These are phyloP conservation scores for Bos javanicus DNA, from an alignment of 2,113 vertebrate species.

Conservation along the genomic window DNA sequence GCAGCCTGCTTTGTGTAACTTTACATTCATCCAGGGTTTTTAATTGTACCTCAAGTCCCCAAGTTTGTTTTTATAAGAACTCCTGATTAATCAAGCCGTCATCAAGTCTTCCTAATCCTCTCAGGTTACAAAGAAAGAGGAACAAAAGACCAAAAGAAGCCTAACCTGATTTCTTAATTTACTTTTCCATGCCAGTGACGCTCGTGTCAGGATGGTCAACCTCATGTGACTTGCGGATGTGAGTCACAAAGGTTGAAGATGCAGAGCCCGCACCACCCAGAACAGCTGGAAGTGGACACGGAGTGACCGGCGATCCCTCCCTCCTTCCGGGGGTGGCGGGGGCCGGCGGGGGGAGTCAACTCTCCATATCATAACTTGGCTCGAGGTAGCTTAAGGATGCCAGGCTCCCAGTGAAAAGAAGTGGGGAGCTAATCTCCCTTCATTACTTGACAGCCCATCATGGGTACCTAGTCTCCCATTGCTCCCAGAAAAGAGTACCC, in stretches of 20 bases:
- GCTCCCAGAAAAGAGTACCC: neutral
- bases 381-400: neutral
- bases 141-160: slow-evolving; percentile 58
- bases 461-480: neutral
- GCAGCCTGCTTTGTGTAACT: neutral
- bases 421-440: slow-evolving; percentile 30
- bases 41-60: slow-evolving; percentile 54
- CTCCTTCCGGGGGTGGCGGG: neutral
- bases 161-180: slow-evolving; percentile 75
- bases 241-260: slow-evolving; percentile 14
- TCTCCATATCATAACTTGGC: neutral
- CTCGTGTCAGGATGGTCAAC: slow-evolving; percentile 37
- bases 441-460: slow-evolving; percentile 45
- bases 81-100: slow-evolving; percentile 35
- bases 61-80: slow-evolving; percentile 48
- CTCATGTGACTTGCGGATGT: slow-evolving; percentile 37
- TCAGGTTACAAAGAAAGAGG: slow-evolving; percentile 45
- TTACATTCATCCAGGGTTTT: neutral
- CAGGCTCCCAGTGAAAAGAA: neutral
- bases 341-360: accelerated
- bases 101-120: slow-evolving; percentile 43
- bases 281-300: neutral
- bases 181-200: slow-evolving; percentile 68
- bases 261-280: neutral
- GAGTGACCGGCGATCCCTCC: neutral